Conservation (phyloP, 2,797 vertebrate species). For the Mormyrops boulengeri region DNA sequence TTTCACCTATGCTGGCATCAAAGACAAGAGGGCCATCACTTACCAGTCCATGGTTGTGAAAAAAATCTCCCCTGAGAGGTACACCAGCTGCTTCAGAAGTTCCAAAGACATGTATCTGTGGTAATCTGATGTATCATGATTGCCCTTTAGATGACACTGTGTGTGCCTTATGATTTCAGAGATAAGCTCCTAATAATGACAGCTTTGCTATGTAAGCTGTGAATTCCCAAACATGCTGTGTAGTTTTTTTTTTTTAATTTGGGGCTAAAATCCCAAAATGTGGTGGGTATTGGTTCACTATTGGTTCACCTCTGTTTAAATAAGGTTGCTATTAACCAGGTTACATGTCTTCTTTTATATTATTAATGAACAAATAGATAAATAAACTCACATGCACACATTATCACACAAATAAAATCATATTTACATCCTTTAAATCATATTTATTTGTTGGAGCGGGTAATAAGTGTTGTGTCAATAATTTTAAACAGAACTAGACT, state of each 20-base stretch:
- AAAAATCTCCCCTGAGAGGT: constrained; percentile 82
- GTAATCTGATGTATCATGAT: neutral
- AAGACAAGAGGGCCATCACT: constrained; percentile 90
- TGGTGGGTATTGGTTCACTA: neutral
- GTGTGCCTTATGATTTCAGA: neutral
- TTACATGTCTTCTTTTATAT: neutral
- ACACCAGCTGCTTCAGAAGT: constrained; percentile 28
- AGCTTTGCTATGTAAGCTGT: neutral
- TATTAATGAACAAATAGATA: neutral
- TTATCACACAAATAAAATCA: neutral
- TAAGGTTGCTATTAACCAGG: neutral
- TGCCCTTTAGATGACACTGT: neutral
- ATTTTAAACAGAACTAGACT: neutral
- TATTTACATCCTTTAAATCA: neutral
- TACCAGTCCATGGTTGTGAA: constrained; percentile 89
- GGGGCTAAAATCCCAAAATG: neutral
- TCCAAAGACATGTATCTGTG: neutral
- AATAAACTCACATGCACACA: neutral
- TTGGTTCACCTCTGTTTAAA: neutral
- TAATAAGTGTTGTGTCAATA: neutral
- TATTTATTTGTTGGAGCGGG: neutral
- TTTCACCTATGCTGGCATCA: constrained; percentile 91
- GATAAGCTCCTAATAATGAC: neutral
- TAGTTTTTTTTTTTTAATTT: neutral
- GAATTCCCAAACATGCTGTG: neutral